Evolutionary conservation across 2,113 vertebrate species (phyloP), one percentile per base, ranked within the genome.

Genomic region (Epinephelus moara): DNA sequence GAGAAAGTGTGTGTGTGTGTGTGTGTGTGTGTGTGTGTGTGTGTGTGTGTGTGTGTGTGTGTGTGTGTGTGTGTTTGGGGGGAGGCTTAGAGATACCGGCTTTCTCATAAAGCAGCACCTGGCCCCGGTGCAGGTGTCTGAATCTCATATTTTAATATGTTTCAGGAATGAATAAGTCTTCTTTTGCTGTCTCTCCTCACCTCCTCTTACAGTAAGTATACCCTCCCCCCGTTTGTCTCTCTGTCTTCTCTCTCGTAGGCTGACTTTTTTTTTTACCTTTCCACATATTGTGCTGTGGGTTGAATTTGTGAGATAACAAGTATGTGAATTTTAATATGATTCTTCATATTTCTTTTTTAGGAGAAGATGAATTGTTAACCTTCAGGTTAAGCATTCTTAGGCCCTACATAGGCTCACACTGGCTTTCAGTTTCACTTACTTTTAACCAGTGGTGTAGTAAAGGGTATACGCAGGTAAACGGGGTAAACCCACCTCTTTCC

Each of bases 131-230:
- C 75, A 47, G 64, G 23, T 37, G 72, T 80, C 68, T 78, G 77
- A 83, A 83, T 79, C 80, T 85, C 81, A 75, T 49, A 59, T 75
- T 86, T 75, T 73, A 53, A 86, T 84, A 59, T 89, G 73, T 80
- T 80, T 80, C 18, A 56, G 33, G 42, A 85, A 70, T 63, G 69
- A 74, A 82, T 42, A 23, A 19, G 10, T 63, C 3, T 53, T 52
- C 55, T 47, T 42, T 70, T 3, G 52, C 57, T 66, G 37, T 68
- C 47, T 74, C 60, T 27, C 27, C 68, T 70, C 15, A 9, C 37
- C 60, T 70, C 63, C 25, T 61, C 71, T 66, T 45, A 45, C 11
- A 12, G 10, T 0, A 0, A 47, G 23, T 42, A 19, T 33, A 37
- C 49, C 67, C 25, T 77, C 69, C 72, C 69, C 72, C 42, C n/a